Conservation (phyloP, 2,888 invertebrate genomes). For the Linyphia triangularis region DNA sequence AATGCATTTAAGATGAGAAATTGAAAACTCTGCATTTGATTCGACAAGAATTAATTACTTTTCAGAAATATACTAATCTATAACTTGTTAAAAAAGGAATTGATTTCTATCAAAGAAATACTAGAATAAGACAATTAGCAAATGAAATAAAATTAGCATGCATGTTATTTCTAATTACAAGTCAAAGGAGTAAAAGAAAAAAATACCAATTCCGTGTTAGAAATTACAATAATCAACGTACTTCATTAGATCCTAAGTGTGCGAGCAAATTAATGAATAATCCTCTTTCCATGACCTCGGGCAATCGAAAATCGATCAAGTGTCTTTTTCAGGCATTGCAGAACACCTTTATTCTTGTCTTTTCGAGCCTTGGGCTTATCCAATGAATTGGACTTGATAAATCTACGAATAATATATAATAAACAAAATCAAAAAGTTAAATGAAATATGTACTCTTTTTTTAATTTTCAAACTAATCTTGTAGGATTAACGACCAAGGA, state of each 20-base stretch:
- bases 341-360: constrained; percentile 1
- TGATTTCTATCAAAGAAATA: too few relatives aligned
- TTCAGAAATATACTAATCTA: too few relatives aligned
- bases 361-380: background rate
- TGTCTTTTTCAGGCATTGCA: background rate
- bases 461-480: constrained; percentile 2
- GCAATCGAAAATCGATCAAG: constrained; percentile 9
- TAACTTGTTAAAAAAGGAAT: too few relatives aligned
- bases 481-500: background rate
- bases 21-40: too few relatives aligned
- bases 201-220: background rate
- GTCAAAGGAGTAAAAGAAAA: background rate
- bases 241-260: constrained; percentile 2
- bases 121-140: too few relatives aligned
- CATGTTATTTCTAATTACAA: background rate
- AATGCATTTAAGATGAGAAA: too few relatives aligned
- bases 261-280: constrained; percentile 8
- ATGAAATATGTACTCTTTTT: background rate
- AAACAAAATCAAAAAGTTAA: constrained; percentile 4
- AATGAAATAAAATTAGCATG: background rate
- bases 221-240: constrained; percentile 1
- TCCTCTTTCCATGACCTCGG: background rate
- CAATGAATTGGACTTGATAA: background rate
- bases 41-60: too few relatives aligned
- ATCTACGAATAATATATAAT: background rate